phyloP scores from a whole-genome alignment of 2,888 invertebrate species.

The Mythimna impura region DNA sequence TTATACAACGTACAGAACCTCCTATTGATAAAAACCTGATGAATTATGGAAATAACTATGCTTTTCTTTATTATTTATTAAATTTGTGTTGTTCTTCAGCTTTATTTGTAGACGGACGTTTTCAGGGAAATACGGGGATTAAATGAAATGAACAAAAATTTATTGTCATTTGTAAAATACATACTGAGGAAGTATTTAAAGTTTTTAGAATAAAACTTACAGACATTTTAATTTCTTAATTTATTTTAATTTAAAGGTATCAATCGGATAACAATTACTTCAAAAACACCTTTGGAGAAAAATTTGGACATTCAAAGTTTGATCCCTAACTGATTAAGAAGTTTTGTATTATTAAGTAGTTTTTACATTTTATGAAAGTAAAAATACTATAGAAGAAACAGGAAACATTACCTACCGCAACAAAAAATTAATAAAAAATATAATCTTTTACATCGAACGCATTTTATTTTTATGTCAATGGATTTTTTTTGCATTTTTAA shows the following conservation, averaged over 20 bases:
- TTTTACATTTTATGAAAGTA: neutral
- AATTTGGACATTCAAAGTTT: neutral
- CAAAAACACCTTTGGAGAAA: neutral
- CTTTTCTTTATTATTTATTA: slow-evolving; percentile 32
- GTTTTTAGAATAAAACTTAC: neutral
- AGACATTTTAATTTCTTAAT: neutral
- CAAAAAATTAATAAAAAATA: neutral
- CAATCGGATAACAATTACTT: neutral
- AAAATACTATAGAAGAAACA: too few species aligned
- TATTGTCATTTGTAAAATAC: neutral
- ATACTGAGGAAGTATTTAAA: neutral
- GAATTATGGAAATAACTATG: slow-evolving; percentile 51
- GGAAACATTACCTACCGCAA: neutral
- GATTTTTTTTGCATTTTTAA: neutral
- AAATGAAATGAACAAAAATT: neutral
- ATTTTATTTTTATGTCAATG: neutral
- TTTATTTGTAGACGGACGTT: slow-evolving; percentile 12
- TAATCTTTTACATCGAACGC: too few species aligned
- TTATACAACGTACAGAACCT: slow-evolving; percentile 62
- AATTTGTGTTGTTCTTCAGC: slow-evolving; percentile 11
- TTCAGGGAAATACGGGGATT: neutral
- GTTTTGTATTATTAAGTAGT: neutral
- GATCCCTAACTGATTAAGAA: neutral
- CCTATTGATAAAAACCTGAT: slow-evolving; percentile 63
- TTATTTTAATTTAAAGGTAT: neutral